phyloP scores from a whole-genome alignment of 2,797 vertebrate species.

The Poecilia wingei region DNA sequence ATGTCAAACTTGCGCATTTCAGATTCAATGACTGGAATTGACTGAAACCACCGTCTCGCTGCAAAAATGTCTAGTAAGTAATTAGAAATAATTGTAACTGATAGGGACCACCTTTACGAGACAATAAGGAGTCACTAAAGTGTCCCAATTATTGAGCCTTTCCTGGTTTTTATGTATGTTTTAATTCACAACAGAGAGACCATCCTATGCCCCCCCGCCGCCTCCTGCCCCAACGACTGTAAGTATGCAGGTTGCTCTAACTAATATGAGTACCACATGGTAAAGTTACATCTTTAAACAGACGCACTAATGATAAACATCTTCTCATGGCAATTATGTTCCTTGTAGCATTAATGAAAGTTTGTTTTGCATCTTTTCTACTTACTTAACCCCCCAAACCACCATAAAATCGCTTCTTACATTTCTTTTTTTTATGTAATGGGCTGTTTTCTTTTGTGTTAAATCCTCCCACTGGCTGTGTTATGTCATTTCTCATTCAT shows the following conservation, averaged over 20 bases:
- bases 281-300: constrained; percentile 1
- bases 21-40: constrained; percentile 66
- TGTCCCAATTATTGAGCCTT: not conserved
- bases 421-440: constrained; percentile 19
- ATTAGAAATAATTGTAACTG: constrained; percentile 9
- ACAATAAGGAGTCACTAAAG: not conserved
- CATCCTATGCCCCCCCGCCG: constrained; percentile 95
- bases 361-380: constrained; percentile 37
- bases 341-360: constrained; percentile 60
- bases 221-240: constrained; percentile 96
- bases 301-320: not conserved
- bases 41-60: constrained; percentile 69
- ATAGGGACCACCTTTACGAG: not conserved
- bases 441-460: not conserved
- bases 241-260: constrained; percentile 79
- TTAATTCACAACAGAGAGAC: constrained; percentile 87
- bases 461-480: constrained; percentile 73
- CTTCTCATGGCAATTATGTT: constrained; percentile 17
- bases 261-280: not conserved
- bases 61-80: constrained; percentile 97
- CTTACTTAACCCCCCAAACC: constrained; percentile 7
- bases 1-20: constrained; percentile 59
- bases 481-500: constrained; percentile 94
- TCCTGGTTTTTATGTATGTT: constrained; percentile 16
- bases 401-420: constrained; percentile 30